Conservation (phyloP, 2,113 vertebrate genomes). For the Scomber scombrus region DNA sequence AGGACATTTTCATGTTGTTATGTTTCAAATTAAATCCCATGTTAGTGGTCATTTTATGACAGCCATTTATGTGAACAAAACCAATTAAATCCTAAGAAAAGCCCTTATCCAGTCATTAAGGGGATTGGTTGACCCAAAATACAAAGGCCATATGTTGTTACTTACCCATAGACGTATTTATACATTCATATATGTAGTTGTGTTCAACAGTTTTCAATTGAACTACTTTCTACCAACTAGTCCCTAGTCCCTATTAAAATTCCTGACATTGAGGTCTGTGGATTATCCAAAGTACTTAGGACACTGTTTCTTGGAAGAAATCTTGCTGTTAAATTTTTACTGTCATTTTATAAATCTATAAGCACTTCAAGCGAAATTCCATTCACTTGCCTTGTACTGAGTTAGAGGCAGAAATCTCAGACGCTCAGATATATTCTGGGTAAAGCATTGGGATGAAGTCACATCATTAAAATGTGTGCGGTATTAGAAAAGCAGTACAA, state of each 20-base stretch:
- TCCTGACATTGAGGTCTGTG: slow-evolving; percentile 16
- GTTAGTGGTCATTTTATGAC: no score
- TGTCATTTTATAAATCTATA: background rate
- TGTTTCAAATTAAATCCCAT: background rate
- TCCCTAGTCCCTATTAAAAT: slow-evolving; percentile 46
- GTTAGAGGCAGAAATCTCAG: background rate
- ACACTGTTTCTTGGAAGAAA: background rate
- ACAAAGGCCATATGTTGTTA: slow-evolving; percentile 16
- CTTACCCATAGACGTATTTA: slow-evolving; percentile 13
- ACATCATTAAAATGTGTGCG: background rate
- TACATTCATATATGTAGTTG: slow-evolving; percentile 21
- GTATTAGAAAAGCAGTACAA: background rate
- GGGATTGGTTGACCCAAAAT: background rate
- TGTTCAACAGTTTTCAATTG: slow-evolving; percentile 32
- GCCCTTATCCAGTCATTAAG: background rate
- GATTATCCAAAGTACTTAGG: slow-evolving; percentile 30
- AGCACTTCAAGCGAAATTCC: background rate
- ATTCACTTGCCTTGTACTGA: background rate
- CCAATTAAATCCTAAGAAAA: slow-evolving; percentile 22
- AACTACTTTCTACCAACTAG: slow-evolving; percentile 27
- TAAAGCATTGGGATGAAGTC: background rate
- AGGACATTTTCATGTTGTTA: background rate
- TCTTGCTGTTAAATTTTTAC: background rate
- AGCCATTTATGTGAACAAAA: slow-evolving; percentile 16
- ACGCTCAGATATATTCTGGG: background rate